Percentiles rank a stretch among this genome's conserved stretches.
phyloP scores from a whole-genome alignment of 2,113 vertebrate species.

The Tragulus kanchil region DNA sequence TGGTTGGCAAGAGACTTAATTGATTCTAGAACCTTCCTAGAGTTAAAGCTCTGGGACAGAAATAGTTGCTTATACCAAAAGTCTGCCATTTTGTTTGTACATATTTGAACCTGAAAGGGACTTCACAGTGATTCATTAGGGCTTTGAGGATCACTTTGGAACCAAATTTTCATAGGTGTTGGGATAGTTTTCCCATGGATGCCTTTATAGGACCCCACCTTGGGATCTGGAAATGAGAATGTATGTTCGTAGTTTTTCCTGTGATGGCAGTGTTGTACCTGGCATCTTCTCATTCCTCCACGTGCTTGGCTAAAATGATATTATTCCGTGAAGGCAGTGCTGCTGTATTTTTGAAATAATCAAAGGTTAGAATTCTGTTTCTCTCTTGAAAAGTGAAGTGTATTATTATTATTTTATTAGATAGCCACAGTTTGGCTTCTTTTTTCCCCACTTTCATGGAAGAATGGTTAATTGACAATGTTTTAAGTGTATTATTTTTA shows the following conservation, averaged over 20 bases:
- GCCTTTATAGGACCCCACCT: not conserved
- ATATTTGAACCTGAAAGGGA: not conserved
- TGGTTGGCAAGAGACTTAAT: not conserved
- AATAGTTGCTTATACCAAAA: not conserved
- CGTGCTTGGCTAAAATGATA: not conserved
- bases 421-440: not conserved
- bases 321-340: not conserved
- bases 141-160: not conserved
- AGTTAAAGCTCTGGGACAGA: not conserved
- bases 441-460: not conserved
- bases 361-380: not conserved
- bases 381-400: not conserved
- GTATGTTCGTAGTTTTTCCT: not conserved
- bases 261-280: not conserved
- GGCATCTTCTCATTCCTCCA: not conserved
- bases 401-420: not conserved
- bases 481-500: not conserved
- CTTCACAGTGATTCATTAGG: conserved; percentile 5
- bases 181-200: not conserved
- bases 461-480: not conserved
- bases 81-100: not conserved
- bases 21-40: not conserved
- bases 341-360: not conserved
- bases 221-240: not conserved
- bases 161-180: not conserved